Evolutionary conservation across 2,797 vertebrate species (phyloP), one percentile per base, ranked within the genome.

Genomic region (Nannoperca obscura): DNA sequence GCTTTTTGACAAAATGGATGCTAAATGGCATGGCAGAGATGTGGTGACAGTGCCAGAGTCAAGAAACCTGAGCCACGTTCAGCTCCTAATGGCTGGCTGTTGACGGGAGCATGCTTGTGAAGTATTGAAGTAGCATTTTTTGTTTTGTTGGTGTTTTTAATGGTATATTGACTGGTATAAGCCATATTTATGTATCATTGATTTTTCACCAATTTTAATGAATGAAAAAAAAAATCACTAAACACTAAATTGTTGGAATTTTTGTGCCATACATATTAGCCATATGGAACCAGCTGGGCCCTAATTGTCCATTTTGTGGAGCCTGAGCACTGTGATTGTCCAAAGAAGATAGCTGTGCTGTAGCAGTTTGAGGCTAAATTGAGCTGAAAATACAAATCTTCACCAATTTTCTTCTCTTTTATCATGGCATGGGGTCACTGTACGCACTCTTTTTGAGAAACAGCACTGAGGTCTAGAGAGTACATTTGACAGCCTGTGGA

Each of bases 311-410:
- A 64, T 65, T 78, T 50, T 64, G 4, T 52, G 81, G n/a, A 62
- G 52, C 65, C 2, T 64, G 47, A 74, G 73, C 72, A 2, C 46
- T 32, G 63, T 58, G 44, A 80, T 87, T 55, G 4, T 55, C 36
- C 40, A 76, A 76, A 88, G 61, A 80, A 77, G 76, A 81, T 66
- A 73, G 72, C 73, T 71, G 49, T 30, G 49, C 81, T 64, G 19
- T 10, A 12, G 63, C 52, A 3, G 10, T 74, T 81, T 91, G 83
- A 88, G 83, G 91, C 68, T 92, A 90, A 93, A 92, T 90, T 86
- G 89, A 91, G 90, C 93, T 84, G 86, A 93, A 94, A 93, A 92
- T 81, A 81, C 38, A 78, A 85, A 84, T 86, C 85, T 83, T 72
- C 65, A 61, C 50, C 77, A 58, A 62, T 82, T 78, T 61, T 71